Percentiles rank a stretch among this genome's conserved stretches.
Evolutionary conservation across 1,140 invertebrate species (phyloP).

Genomic region (Nasonia giraulti): DNA sequence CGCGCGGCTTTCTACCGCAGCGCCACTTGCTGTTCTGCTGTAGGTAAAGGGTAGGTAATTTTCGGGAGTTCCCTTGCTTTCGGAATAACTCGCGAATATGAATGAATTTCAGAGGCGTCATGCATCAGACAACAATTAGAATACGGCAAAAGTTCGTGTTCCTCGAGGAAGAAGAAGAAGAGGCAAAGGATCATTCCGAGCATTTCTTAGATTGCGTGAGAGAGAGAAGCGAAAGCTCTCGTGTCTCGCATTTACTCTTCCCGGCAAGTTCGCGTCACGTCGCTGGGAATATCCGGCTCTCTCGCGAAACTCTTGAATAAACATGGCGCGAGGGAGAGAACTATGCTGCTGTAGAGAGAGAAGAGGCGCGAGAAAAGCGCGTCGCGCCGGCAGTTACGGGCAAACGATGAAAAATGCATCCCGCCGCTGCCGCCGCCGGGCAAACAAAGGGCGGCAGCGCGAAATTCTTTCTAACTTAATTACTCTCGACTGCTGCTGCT

Average conservation of each 20-base stretch:
- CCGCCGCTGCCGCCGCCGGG: constrained; percentile 22
- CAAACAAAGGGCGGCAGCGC: constrained; percentile 61
- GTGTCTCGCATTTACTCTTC: constrained; percentile 38
- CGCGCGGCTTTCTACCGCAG: neutral
- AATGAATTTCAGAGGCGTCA: neutral
- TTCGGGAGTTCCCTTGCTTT: neutral
- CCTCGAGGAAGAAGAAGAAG: neutral
- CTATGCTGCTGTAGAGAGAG: constrained; percentile 56
- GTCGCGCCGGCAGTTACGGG: constrained; percentile 58
- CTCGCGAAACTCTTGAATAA: constrained; percentile 73
- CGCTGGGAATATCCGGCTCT: constrained; percentile 69
- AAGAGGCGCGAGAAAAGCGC: constrained; percentile 45
- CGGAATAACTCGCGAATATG: neutral
- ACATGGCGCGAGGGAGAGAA: constrained; percentile 65
- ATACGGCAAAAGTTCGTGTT: neutral
- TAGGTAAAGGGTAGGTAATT: too few species aligned
- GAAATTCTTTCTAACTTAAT: constrained; percentile 70
- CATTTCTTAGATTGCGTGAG: neutral
- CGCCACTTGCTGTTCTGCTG: neutral
- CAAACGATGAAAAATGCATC: constrained; percentile 72
- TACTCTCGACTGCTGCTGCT: constrained; percentile 53
- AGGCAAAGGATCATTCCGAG: neutral
- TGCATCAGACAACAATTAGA: neutral
- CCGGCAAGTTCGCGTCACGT: constrained; percentile 59
- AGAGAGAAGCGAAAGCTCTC: neutral